Conservation (phyloP, 2,113 vertebrate genomes). For the Sapayoa aenigma region DNA sequence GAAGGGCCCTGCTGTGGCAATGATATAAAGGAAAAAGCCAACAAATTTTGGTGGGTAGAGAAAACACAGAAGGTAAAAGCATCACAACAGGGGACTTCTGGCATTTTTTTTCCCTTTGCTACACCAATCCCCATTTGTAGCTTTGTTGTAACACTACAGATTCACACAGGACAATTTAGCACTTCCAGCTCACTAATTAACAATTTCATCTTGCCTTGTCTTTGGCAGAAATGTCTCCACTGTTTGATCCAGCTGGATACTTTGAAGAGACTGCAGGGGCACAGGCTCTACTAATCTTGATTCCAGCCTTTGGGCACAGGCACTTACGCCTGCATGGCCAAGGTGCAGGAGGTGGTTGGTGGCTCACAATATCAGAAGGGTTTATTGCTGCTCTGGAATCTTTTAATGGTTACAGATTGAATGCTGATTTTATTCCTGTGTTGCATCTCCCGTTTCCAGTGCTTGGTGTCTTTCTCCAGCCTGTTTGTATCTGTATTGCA, state of each 20-base stretch:
- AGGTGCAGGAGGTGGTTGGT: neutral
- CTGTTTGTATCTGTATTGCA: neutral
- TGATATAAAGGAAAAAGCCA: neutral
- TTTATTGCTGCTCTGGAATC: neutral
- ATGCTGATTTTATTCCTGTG: neutral
- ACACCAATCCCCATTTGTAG: neutral
- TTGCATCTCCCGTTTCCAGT: neutral
- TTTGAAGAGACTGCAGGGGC: neutral
- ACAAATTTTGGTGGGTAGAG: neutral
- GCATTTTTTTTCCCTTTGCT: neutral
- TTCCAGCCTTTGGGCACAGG: neutral
- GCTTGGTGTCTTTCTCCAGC: neutral
- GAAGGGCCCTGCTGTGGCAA: neutral
- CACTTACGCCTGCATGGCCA: neutral
- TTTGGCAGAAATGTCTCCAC: neutral
- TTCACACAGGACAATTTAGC: neutral
- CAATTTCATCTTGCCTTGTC: neutral
- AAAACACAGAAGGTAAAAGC: fast-evolving
- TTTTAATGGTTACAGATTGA: neutral
- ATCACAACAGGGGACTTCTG: neutral
- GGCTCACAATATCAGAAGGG: neutral
- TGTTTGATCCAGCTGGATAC: neutral
- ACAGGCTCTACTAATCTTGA: neutral
- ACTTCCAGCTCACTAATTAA: neutral
- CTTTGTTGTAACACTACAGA: neutral